Evolutionary conservation across 2,797 vertebrate species (phyloP), one percentile per base, ranked within the genome.

Genomic region (Holocentrus rufus): DNA sequence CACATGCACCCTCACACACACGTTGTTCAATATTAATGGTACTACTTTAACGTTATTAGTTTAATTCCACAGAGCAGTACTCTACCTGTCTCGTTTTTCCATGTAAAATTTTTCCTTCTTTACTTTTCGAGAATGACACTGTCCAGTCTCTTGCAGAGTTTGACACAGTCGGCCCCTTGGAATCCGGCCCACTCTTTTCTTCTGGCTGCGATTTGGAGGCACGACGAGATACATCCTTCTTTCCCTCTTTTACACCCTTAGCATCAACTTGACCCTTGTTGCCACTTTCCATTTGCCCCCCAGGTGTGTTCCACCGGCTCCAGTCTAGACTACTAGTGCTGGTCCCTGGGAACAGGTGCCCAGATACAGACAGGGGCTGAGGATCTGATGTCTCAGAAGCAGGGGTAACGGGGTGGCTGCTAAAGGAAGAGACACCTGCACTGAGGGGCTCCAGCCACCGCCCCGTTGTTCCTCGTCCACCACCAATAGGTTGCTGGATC

Each of bases 121-220:
- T 93, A 66, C 36, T 87, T 83, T 91, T 94, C 3, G 92, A 86
- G 42, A 95, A 96, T 1, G 95, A 93, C 80, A 96, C 92, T 4
- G 93, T 88, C 96, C 97, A 97, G 87, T 97, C 96, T 83, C 92
- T 92, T 20, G 96, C 95, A 42, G 95, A 95, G 79, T 91, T 95
- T 47, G 94, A 90, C 69, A 94, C 88, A 69, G 93, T 96, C n/a
- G 92, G 91, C 11, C 94, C 93, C 84, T 97, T 96, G 72, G 94
- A 92, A 53, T 97, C 96, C 0, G 92, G 91, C n/a, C 90, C 87
- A 1, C 89, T 93, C 65, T 96, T 96, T 66, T 96, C 96, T 64
- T 96, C 96, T 0, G 91, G 93, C 77, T 96, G 90, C 0, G 94
- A 94, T 83, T 95, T 93, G 0, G 96, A 95, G 25, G 95, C 92